Percentiles rank a stretch among this genome's conserved stretches.
Conservation (phyloP, 1,140 invertebrate species). For the Micrasema minimum region DNA sequence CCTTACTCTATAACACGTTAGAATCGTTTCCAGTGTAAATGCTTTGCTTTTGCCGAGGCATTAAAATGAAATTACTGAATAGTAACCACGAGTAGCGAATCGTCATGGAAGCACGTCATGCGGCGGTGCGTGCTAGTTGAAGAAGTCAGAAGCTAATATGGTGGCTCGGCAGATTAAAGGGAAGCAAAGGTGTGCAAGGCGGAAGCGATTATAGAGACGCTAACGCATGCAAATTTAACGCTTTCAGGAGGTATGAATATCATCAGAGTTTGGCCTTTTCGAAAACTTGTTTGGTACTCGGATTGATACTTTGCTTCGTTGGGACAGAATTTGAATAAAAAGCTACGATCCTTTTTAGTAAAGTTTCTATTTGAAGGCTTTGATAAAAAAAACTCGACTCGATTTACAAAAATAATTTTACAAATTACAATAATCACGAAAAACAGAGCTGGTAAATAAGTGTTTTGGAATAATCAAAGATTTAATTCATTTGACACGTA, state of each 20-base stretch:
- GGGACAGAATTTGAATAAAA: too few relatives aligned
- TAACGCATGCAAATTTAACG: too few relatives aligned
- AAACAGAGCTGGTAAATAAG: too few relatives aligned
- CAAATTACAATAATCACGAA: too few relatives aligned
- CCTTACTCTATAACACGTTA: constrained; percentile 15
- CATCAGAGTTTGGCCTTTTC: too few relatives aligned
- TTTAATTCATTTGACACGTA: too few relatives aligned
- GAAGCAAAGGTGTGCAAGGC: constrained; percentile 6
- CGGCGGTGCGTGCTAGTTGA: constrained; percentile 12
- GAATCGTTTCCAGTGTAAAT: background rate
- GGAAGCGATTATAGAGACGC: constrained; percentile 13
- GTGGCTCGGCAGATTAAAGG: constrained; percentile 26
- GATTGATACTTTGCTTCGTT: too few relatives aligned
- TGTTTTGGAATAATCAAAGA: too few relatives aligned
- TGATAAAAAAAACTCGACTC: background rate
- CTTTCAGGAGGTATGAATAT: too few relatives aligned
- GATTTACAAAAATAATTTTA: background rate
- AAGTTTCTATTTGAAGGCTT: too few relatives aligned
- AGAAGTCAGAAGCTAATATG: constrained; percentile 26
- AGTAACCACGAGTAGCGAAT: constrained; percentile 16
- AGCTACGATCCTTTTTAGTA: too few relatives aligned
- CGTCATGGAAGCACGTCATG: constrained; percentile 1
- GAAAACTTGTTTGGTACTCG: too few relatives aligned
- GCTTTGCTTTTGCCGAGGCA: constrained; percentile 4
- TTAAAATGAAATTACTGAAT: constrained; percentile 25